Base-by-base conservation (phyloP, 2,113 vertebrate species). In the Dromas ardeola region DNA sequence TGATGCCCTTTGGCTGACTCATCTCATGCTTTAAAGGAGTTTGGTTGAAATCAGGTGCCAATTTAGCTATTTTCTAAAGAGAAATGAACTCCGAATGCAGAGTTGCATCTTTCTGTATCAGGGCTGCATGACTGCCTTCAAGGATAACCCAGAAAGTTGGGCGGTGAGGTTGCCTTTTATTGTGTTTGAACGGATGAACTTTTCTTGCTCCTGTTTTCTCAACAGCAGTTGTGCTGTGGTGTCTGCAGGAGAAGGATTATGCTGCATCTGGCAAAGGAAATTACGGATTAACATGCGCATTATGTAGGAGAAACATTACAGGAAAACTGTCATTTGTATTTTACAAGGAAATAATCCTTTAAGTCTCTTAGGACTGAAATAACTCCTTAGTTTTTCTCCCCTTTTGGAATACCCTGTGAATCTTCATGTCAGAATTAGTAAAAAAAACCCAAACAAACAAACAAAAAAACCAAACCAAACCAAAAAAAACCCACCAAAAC, bases 281-380 rank as follows among this genome's bases (percentile, higher is more conserved):
- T 97, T 84, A 94, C 4, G 34, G 97, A 97, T 97, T 97, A 96
- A 94, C 88, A 36, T 86, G 90, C 88, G 88, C 62, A 65, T 96
- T 96, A 80, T 65, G 84, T 82, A 84, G 83, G 38, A 95, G 86
- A 93, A 97, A 96, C 69, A 81, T 91, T 95, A 77, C 91, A 96
- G 94, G 88, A 88, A 94, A 97, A 96, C 83, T 96, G 79, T 80
- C 69, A 79, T 92, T 97, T 94, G 91, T 94, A 93, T 97, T 97
- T 98, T 86, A 95, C 92, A 95, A 95, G 79, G 94, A 96, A 94
- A 95, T 97, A 97, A 97, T 97, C 90, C 94, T 94, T 96, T 96
- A 97, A 97, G 78, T 97, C 94, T 97, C 94, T 96, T 94, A 96
- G 78, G 86, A 72, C 86, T 95, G 86, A 94, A 96, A 74, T 76